A percentile compares a stretch with the other conserved stretches of the same genome.
Conservation (phyloP, 2,888 invertebrate species). For the Dichetophora obliterata region DNA sequence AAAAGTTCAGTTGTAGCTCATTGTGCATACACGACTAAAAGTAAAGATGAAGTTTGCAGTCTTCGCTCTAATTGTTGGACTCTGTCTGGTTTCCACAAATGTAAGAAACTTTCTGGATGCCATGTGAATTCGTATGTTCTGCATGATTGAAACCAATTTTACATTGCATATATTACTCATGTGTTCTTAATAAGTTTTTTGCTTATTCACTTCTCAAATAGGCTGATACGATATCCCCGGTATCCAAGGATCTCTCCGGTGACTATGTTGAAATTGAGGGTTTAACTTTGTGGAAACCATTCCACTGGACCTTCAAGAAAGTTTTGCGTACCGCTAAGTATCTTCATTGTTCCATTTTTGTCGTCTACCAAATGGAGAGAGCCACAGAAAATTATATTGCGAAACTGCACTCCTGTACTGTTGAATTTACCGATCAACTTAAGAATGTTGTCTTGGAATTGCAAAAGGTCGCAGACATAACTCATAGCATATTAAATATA, state of each 20-base stretch:
- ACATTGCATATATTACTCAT: too few relatives aligned
- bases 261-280: constrained; percentile 41
- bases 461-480: constrained; percentile 45
- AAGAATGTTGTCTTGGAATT: constrained; percentile 53
- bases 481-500: constrained; percentile 48
- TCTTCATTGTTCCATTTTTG: constrained; percentile 54
- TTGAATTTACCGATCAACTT: constrained; percentile 48
- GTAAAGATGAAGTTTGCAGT: constrained; percentile 53
- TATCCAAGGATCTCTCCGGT: background rate
- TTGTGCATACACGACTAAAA: background rate
- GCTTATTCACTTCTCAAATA: too few relatives aligned
- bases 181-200: too few relatives aligned
- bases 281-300: constrained; percentile 5
- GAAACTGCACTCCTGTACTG: constrained; percentile 49
- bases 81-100: constrained; percentile 54
- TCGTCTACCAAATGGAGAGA: constrained; percentile 51
- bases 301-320: constrained; percentile 42
- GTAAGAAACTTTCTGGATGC: constrained; percentile 20
- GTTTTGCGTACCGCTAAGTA: constrained; percentile 53
- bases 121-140: too few relatives aligned
- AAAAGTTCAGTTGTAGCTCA: too few relatives aligned
- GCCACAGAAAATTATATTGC: constrained; percentile 49
- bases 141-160: too few relatives aligned
- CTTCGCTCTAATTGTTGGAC: constrained; percentile 50
- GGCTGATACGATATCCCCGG: too few relatives aligned